These are phyloP conservation scores for Ginglymostoma cirratum DNA, from an alignment of 2,113 vertebrate species.

Conservation along the genomic window DNA sequence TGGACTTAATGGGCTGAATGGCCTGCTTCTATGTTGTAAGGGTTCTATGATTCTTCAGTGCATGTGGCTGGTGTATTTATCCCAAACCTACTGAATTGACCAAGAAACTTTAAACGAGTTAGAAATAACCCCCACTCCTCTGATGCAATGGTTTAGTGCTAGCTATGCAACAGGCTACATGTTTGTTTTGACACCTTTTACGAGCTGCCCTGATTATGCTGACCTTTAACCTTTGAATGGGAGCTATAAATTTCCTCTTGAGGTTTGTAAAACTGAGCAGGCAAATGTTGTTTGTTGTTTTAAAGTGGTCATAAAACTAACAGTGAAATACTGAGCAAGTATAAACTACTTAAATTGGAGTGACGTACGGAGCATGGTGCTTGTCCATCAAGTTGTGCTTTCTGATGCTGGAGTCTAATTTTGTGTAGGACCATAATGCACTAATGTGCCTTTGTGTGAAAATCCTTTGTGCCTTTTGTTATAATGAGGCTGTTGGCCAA, in stretches of 20 bases:
- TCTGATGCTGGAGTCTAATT: neutral
- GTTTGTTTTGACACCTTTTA: constrained; percentile 4
- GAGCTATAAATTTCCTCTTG: neutral
- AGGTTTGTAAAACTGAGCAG: neutral
- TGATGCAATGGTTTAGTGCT: neutral
- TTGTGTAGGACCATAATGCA: neutral
- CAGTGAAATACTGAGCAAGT: too few species aligned
- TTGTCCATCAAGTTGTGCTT: neutral
- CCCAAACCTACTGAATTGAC: neutral
- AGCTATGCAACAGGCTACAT: neutral
- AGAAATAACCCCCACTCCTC: neutral
- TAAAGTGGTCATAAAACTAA: neutral
- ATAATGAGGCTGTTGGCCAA: neutral
- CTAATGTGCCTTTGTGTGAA: neutral
- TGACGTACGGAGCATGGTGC: neutral
- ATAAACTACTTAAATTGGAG: neutral
- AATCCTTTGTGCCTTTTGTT: neutral
- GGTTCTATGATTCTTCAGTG: too few species aligned
- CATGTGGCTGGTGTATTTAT: neutral
- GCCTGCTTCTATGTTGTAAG: too few species aligned
- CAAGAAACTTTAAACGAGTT: neutral
- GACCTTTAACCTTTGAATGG: neutral
- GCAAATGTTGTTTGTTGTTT: constrained; percentile 5
- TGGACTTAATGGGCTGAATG: too few species aligned
- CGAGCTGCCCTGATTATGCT: neutral